These are phyloP conservation scores for Bradypus variegatus DNA, from an alignment of 2,797 vertebrate species.

Conservation along the genomic window DNA sequence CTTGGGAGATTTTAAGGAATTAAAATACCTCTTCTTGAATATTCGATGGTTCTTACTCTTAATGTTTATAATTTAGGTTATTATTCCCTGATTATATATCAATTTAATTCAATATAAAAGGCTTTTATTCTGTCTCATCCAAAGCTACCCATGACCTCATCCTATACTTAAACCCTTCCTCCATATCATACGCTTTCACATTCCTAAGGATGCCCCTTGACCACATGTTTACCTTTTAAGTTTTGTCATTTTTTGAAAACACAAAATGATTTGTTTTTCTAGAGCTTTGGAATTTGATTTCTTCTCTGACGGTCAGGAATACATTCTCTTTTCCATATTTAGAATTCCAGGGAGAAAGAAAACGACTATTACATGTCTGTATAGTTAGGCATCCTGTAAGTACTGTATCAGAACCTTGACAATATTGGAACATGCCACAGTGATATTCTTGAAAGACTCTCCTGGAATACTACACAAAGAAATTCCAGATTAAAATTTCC, in stretches of 20 bases:
- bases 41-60: background rate
- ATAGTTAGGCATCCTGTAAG: background rate
- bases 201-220: background rate
- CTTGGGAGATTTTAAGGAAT: background rate
- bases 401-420: background rate
- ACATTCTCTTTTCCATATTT: background rate
- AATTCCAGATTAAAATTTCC: background rate
- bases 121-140: background rate
- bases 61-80: background rate
- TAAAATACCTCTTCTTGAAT: background rate
- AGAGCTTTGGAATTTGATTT: background rate
- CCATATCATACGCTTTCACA: background rate
- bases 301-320: background rate
- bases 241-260: background rate
- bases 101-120: slow-evolving; percentile 4
- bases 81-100: background rate
- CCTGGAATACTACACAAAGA: background rate
- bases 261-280: background rate
- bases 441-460: background rate
- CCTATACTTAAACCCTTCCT: background rate
- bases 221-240: background rate
- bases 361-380: background rate
- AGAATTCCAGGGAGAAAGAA: background rate
- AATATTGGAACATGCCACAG: background rate
- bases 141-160: background rate